A percentile compares a stretch with the other conserved stretches of the same genome.
Conservation (phyloP, 2,113 vertebrate genomes). For the Gobio gobio region DNA sequence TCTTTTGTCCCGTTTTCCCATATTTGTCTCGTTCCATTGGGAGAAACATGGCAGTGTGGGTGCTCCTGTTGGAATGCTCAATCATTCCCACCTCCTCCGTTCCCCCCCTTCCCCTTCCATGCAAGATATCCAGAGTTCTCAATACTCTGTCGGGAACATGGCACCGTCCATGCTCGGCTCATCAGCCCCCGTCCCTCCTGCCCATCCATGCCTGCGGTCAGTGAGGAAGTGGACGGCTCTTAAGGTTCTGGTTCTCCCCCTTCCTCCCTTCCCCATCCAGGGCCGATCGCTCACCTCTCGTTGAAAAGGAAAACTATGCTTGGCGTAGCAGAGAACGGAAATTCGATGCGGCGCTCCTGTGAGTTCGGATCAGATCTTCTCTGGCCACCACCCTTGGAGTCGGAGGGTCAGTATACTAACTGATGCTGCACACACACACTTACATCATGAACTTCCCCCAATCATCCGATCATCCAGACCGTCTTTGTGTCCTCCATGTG, state of each 20-base stretch:
- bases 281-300: conserved; percentile 79
- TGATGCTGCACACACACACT: conserved; percentile 3
- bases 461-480: conserved; percentile 36
- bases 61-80: neutral
- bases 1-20: neutral
- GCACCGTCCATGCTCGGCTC: conserved; percentile 39
- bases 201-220: conserved; percentile 25
- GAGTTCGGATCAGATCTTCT: conserved; percentile 82
- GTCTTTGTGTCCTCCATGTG: conserved; percentile 30
- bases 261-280: conserved; percentile 41
- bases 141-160: conserved; percentile 32
- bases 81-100: neutral
- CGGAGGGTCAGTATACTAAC: conserved; percentile 72
- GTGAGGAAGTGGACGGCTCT: conserved; percentile 32
- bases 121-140: conserved; percentile 11
- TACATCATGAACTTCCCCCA: neutral
- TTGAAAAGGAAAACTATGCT: conserved; percentile 80
- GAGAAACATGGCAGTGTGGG: conserved; percentile 40
- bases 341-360: conserved; percentile 79
- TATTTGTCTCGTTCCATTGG: neutral
- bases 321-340: conserved; percentile 78
- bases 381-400: conserved; percentile 81
- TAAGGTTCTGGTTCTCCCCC: conserved; percentile 60
- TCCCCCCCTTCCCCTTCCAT: neutral
- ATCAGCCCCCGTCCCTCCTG: conserved; percentile 26